Base-by-base conservation (phyloP, 2,113 vertebrate species). In the Megaceryle maxima region DNA sequence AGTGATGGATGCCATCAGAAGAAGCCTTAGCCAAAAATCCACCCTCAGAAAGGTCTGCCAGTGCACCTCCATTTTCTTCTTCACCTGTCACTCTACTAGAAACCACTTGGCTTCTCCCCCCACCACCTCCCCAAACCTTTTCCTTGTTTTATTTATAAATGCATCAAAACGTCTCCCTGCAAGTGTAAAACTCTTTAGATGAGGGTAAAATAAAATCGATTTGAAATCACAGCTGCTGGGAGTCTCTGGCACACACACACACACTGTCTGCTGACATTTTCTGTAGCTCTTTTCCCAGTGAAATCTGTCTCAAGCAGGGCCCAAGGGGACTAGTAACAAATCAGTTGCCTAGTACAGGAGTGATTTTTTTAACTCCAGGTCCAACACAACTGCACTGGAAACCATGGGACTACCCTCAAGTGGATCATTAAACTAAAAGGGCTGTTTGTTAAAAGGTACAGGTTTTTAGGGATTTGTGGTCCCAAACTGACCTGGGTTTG, bases 211-310 rank as follows among this genome's bases (percentile, higher is more conserved):
- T 89, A 96, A 94, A 97, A 95, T 96, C 81, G 41, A 95, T 96
- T 76, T 76, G 96, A 94, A 95, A 94, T 89, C 96, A 39, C 96
- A 95, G 95, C 96, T 95, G 94, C 96, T 94, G 92, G 95, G 91
- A 96, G 88, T 84, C 96, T 94, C 74, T 92, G 94, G 94, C 62
- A 31, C 88, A 9, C 94, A 93, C 94, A 87, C 93, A 87, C 50
- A 22, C 90, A 62, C 83, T 90, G 96, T 96, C 95, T 96, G 94
- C 95, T 97, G 95, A 97, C 96, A 96, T 97, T 97, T 97, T 72
- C 96, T 91, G 94, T 24, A 94, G 91, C 94, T 96, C 91, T 96
- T 97, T 95, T 96, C 96, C 96, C 94, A 94, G 77, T 53, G 96
- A 96, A 97, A 94, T 96, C 92, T 93, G 95, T 95, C 96, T 96